Evolutionary conservation across 2,888 invertebrate genomes (phyloP), one percentile per base, ranked within the genome.

Genomic region (Podabrus alpinus): DNA sequence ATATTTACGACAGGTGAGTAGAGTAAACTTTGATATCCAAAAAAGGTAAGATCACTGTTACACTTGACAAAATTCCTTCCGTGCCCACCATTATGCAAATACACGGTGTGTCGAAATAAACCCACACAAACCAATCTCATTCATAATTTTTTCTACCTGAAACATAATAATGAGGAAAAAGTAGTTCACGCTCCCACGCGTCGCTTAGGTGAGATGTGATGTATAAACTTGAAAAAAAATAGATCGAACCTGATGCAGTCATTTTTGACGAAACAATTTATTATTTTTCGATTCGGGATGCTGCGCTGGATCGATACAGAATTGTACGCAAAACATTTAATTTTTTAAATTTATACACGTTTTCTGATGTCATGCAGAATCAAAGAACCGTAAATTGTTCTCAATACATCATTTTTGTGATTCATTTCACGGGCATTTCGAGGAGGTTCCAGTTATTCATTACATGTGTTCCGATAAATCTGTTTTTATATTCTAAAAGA

Each of bases 21-120:
- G 59, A n/a, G 13, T 45, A 13, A 45, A 17, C 68, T 68, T 68
- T 29, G 15, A 59, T 16, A 29, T 9, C 69, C 69, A 69, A 69
- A 69, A 68, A 71, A 71, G 70, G 70, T 64, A 64, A 71, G 61
- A 21, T 25, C 21, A 19, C 15, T 25, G 29, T 25, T 67, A 25
- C 16, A 67, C 25, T 29, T 67, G 67, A 24, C 29, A 67, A 77
- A 73, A 73, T 75, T 69, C 69, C 70, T 70, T 29, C 17, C 7
- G 25, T 62, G 62, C 71, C 71, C 66, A 71, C 66, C 3, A 16
- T 75, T 71, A 25, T 75, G 76, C 77, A 71, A 80, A 76, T 87
- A 66, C 24, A 19, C 59, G 59, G 66, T 59, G 66, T 59, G 59
- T 24, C 71, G 21, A 45, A 24, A 64, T 24, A 45, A 21, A 16